A percentile compares a stretch with the other conserved stretches of the same genome.
These are phyloP conservation scores for Caenorhabditis panamensis DNA, from an alignment of 2,888 invertebrate species.

Conservation along the genomic window DNA sequence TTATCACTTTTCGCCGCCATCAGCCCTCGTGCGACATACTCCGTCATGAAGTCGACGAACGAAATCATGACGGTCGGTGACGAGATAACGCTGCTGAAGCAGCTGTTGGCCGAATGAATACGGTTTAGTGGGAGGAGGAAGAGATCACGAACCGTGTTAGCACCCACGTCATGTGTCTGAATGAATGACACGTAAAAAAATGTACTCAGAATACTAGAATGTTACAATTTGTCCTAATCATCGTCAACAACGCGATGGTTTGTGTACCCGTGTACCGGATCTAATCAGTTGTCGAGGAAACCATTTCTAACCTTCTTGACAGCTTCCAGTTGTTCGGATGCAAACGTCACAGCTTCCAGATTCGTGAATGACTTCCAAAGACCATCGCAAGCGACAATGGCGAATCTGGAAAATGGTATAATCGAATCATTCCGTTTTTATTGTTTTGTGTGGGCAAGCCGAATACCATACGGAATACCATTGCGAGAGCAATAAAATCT, in stretches of 20 bases:
- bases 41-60: constrained; percentile 50
- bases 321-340: constrained; percentile 61
- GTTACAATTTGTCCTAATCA: too few relatives aligned
- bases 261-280: too few relatives aligned
- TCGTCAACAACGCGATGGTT: too few relatives aligned
- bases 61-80: constrained; percentile 8
- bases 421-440: background rate
- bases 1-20: constrained; percentile 17
- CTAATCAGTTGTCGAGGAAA: too few relatives aligned
- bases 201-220: too few relatives aligned
- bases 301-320: constrained; percentile 51
- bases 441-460: background rate
- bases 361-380: constrained; percentile 84
- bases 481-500: constrained; percentile 23
- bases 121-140: background rate
- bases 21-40: constrained; percentile 10
- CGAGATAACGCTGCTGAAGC: background rate
- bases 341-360: constrained; percentile 81
- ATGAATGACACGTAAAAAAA: too few relatives aligned
- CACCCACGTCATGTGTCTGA: too few relatives aligned
- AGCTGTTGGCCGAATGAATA: constrained; percentile 2
- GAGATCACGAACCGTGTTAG: too few relatives aligned
- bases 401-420: too few relatives aligned
- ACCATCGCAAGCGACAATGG: constrained; percentile 84
- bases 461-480: background rate